These are phyloP conservation scores for Phataginus tricuspis DNA, from an alignment of 2,797 vertebrate species.

Conservation along the genomic window DNA sequence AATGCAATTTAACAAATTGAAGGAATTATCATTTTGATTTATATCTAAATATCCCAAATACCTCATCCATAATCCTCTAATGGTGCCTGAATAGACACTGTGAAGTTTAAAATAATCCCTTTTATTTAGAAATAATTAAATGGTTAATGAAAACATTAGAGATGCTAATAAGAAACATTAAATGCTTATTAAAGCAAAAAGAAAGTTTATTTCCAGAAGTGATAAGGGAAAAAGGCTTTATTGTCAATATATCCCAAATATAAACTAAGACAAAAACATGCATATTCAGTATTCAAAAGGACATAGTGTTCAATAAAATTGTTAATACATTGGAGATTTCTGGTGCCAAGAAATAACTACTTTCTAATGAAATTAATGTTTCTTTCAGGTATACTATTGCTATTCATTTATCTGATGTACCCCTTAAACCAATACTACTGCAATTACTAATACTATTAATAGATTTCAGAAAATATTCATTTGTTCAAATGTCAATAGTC, in stretches of 20 bases:
- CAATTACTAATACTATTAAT: neutral
- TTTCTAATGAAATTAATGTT: neutral
- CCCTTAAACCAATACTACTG: neutral
- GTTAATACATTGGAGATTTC: neutral
- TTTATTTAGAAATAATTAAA: neutral
- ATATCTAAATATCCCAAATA: neutral
- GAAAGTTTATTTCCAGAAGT: neutral
- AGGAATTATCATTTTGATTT: neutral
- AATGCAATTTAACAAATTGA: slow-evolving; percentile 14
- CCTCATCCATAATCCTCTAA: neutral
- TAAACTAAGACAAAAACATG: neutral
- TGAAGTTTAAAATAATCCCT: neutral
- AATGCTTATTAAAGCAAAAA: neutral
- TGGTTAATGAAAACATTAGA: neutral
- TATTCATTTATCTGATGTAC: neutral
- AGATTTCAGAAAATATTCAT: neutral
- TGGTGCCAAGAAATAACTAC: neutral
- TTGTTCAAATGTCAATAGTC: neutral
- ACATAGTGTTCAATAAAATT: neutral
- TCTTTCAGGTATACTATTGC: neutral
- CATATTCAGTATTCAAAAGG: neutral
- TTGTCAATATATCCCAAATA: neutral
- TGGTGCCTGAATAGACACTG: neutral
- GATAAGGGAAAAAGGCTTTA: neutral
- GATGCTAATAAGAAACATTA: neutral